Base-by-base conservation (phyloP, 2,888 invertebrate genomes). In the Shargacucullia verbasci region DNA sequence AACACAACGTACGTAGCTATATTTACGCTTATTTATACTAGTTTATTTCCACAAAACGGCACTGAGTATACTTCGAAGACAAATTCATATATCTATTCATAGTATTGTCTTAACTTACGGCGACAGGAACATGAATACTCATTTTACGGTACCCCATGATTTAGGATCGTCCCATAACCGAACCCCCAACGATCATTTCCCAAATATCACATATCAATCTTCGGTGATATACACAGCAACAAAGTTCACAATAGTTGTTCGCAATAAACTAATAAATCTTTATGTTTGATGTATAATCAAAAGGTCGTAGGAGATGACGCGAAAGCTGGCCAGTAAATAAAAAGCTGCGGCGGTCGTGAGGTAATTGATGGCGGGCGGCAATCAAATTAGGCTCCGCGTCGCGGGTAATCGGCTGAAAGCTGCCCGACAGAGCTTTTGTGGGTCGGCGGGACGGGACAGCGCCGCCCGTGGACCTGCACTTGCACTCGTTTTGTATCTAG, bases 351-450 rank as follows among this genome's bases (percentile, higher is more conserved):
- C 82, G 84, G 85, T 84, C 82, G 81, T 79, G 80, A 83, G 89
- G 89, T 91, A 91, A 92, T 90, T 91, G 90, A 91, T 89, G 90
- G 90, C 85, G 84, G 86, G 85, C 83, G 85, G 89, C 91, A 92
- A 91, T 92, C 91, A 92, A 92, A 93, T 93, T 92, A 92, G 88
- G 87, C 85, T 85, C 82, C 85, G 86, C 88, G 89, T 89, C 90
- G 87, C 86, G 87, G 84, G 88, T 92, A 91, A 92, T 92, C 92
- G 90, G 86, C 90, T 90, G 90, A 91, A 90, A 90, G 91, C 91
- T 88, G 89, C 83, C 88, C 87, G 89, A 85, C 86, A 82, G 84
- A 82, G 87, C 87, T 88, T 89, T 88, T 87, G 88, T 86, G 87
- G 84, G 83, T 78, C 84, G 84, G 65, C 74, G 61, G 78, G 76